Base-by-base conservation (phyloP, 1,140 invertebrate genomes). In the Bombus sylvicola region DNA sequence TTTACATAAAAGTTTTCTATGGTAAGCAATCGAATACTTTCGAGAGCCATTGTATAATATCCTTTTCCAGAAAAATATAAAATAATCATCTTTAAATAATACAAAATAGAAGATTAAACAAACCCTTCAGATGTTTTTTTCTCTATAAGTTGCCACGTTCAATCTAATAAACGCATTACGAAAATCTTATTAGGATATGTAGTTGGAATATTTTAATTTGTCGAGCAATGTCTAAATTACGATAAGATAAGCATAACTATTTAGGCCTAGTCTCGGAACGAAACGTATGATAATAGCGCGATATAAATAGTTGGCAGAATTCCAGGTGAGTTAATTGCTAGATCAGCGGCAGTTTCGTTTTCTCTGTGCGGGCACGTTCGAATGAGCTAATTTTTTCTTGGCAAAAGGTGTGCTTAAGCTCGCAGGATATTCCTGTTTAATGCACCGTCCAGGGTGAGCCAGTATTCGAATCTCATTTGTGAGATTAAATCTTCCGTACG, bases 251-350 rank as follows among this genome's bases (percentile, higher is more conserved):
- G 59, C 8, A n/a, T 75, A 18, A 28, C 53, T 75, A 72, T 81
- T 85, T 81, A n/a, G 57, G 62, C 62, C 43, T 68, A 59, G 43
- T n/a, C 34, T 37, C 28, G 31, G 31, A 31, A 69, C 72, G 39
- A 37, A 83, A 89, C 77, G 80, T 89, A 89, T 64, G 90, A 90
- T 90, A 91, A 91, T 76, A 77, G 79, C 22, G 73, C 77, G 69
- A 87, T 89, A 91, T 91, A 91, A 90, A 90, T 90, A 90, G 85
- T 87, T 90, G 89, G 90, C 85, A 25, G 6, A 10, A 9, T 68
- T 84, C 85, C 89, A 91, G 79, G 53, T 83, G 62, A 85, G 87
- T 89, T 91, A 91, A 91, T 91, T 89, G 89, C 90, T 83, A 81
- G 89, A 91, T 91, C 90, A 91, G 71, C 82, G 69, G 80, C 73